phyloP scores from a whole-genome alignment of 2,113 vertebrate species.

The Cyanoliseus patagonus region DNA sequence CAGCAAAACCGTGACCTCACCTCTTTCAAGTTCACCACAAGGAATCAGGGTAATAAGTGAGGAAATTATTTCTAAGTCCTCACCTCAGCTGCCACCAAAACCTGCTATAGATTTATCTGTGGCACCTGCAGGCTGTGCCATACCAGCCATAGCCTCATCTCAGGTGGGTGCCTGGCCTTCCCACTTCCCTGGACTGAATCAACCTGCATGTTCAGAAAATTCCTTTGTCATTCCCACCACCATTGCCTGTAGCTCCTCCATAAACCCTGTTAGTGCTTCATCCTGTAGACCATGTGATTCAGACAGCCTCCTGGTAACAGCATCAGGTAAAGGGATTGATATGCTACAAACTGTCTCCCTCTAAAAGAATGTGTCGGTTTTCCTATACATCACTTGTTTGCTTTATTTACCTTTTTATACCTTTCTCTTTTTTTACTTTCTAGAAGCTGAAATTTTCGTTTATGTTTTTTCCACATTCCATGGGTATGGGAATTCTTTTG shows the following conservation, averaged over 20 bases:
- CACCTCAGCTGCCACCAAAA: conserved; percentile 98
- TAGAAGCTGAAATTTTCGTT: background rate
- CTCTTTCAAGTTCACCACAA: conserved; percentile 79
- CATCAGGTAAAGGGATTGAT: conserved; percentile 97
- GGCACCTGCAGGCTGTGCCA: conserved; percentile 82
- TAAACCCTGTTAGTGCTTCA: conserved; percentile 92
- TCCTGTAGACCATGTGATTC: conserved; percentile 90
- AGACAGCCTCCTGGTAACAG: conserved; percentile 98
- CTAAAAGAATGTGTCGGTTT: conserved; percentile 31
- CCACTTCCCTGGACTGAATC: conserved; percentile 80
- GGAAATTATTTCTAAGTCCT: conserved; percentile 84
- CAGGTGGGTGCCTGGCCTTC: conserved; percentile 96
- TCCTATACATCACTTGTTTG: background rate
- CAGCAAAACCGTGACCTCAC: conserved; percentile 76
- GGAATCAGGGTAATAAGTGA: conserved; percentile 83
- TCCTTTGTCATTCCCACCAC: conserved; percentile 85
- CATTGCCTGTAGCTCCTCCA: conserved; percentile 91
- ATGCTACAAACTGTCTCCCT: conserved; percentile 68
- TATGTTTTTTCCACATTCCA: conserved; percentile 22
- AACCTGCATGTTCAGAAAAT: conserved; percentile 93
- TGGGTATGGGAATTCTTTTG: conserved; percentile 72
- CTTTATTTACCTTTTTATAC: background rate
- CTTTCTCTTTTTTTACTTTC: conserved; percentile 3
- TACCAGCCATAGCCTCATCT: conserved; percentile 95
- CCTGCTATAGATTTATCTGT: conserved; percentile 94